Percentiles rank a stretch among this genome's conserved stretches.
phyloP scores from a whole-genome alignment of 2,113 vertebrate species.

The Psilopsiagon aymara region DNA sequence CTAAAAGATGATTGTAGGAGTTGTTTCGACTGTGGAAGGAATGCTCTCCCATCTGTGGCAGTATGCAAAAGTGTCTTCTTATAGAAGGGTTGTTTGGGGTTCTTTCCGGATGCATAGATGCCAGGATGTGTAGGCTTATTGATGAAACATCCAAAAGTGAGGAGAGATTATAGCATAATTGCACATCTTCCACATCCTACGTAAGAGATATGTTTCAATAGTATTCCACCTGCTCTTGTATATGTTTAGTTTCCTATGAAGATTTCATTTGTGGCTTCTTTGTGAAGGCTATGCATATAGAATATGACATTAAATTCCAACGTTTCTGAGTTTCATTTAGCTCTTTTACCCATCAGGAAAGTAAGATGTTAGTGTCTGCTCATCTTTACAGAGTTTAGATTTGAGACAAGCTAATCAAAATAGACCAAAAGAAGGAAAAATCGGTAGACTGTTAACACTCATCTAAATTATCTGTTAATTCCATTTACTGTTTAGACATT shows the following conservation, averaged over 20 bases:
- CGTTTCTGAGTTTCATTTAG: background rate
- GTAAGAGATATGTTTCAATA: background rate
- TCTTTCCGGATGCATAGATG: background rate
- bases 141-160: background rate
- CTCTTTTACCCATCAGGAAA: background rate
- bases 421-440: background rate
- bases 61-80: background rate
- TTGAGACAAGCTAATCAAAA: background rate
- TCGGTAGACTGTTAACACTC: background rate
- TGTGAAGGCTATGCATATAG: background rate
- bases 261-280: background rate
- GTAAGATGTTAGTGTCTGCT: background rate
- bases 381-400: background rate
- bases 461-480: background rate
- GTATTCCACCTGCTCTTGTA: background rate
- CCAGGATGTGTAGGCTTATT: background rate
- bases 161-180: background rate
- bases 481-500: background rate
- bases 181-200: background rate
- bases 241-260: background rate
- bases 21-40: background rate
- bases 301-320: background rate
- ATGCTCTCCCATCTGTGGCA: background rate
- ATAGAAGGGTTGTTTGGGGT: background rate
- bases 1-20: background rate